phyloP scores from a whole-genome alignment of 2,888 invertebrate species.

The Herminia tarsipennalis region DNA sequence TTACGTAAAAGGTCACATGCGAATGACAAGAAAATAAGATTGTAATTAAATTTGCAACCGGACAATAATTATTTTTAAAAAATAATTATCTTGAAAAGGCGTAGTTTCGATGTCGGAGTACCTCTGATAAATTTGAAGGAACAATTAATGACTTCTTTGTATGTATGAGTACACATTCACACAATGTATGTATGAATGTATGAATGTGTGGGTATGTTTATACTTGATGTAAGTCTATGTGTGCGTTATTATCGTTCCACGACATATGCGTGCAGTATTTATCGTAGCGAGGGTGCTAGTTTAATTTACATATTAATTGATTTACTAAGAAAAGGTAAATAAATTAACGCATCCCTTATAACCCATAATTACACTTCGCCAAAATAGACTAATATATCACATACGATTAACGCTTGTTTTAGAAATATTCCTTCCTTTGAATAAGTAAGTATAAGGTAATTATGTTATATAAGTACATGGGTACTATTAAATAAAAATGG shows the following conservation, averaged over 20 bases:
- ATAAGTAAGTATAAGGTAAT: too few relatives aligned
- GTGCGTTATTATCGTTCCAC: constrained; percentile 47
- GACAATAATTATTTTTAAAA: constrained; percentile 30
- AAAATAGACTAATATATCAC: constrained; percentile 16
- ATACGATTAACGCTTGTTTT: neutral
- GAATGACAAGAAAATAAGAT: constrained; percentile 64
- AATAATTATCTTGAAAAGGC: constrained; percentile 58
- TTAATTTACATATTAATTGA: constrained; percentile 67
- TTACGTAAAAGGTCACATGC: constrained; percentile 49
- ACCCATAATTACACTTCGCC: constrained; percentile 33
- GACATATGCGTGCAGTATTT: constrained; percentile 56
- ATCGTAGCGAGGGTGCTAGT: constrained; percentile 46
- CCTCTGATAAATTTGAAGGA: constrained; percentile 54
- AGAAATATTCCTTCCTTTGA: constrained; percentile 2
- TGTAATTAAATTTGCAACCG: constrained; percentile 59
- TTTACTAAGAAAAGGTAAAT: constrained; percentile 50
- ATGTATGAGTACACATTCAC: constrained; percentile 56
- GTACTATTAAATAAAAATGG: too few relatives aligned
- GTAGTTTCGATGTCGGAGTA: constrained; percentile 44
- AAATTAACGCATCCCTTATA: constrained; percentile 42
- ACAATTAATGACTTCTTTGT: constrained; percentile 60
- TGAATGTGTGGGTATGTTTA: constrained; percentile 20
- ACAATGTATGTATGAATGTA: constrained; percentile 10
- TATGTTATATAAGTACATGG: too few relatives aligned
- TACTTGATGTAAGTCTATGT: constrained; percentile 31